A percentile compares a stretch with the other conserved stretches of the same genome.
These are phyloP conservation scores for Ornithoptera alexandrae DNA, from an alignment of 2,888 invertebrate species.

Conservation along the genomic window DNA sequence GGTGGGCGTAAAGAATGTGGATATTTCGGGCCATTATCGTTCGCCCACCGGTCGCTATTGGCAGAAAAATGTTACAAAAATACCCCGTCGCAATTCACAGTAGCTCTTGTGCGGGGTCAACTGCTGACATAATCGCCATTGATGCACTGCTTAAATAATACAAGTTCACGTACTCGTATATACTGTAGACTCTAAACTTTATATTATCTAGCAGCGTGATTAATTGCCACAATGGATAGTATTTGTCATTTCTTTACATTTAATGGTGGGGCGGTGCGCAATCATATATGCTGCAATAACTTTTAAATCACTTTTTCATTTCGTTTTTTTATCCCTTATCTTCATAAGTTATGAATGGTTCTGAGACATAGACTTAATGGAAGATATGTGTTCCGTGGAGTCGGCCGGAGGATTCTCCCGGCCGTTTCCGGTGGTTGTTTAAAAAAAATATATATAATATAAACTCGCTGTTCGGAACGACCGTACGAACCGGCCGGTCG, in stretches of 20 bases:
- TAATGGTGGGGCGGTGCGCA: not conserved
- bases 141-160: not conserved
- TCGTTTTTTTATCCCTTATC: conserved; percentile 48
- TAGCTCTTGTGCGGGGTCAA: conserved; percentile 51
- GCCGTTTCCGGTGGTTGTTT: conserved; percentile 77
- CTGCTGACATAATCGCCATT: conserved; percentile 49
- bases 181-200: too few relatives aligned
- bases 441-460: conserved; percentile 63
- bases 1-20: conserved; percentile 67
- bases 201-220: not conserved
- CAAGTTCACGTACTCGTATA: too few relatives aligned
- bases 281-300: not conserved
- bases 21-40: conserved; percentile 72
- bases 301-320: not conserved
- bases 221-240: not conserved
- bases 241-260: not conserved
- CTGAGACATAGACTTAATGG: conserved; percentile 71
- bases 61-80: conserved; percentile 72
- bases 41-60: conserved; percentile 68
- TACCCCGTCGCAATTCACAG: conserved; percentile 62
- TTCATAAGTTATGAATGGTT: conserved; percentile 63
- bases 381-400: conserved; percentile 74
- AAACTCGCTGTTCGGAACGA: conserved; percentile 66
- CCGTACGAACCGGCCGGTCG: conserved; percentile 63
- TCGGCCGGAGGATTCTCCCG: conserved; percentile 53